Percentiles rank a stretch among this genome's conserved stretches.
These are phyloP conservation scores for Catocala fraxini DNA, from an alignment of 2,888 invertebrate species.

Conservation along the genomic window DNA sequence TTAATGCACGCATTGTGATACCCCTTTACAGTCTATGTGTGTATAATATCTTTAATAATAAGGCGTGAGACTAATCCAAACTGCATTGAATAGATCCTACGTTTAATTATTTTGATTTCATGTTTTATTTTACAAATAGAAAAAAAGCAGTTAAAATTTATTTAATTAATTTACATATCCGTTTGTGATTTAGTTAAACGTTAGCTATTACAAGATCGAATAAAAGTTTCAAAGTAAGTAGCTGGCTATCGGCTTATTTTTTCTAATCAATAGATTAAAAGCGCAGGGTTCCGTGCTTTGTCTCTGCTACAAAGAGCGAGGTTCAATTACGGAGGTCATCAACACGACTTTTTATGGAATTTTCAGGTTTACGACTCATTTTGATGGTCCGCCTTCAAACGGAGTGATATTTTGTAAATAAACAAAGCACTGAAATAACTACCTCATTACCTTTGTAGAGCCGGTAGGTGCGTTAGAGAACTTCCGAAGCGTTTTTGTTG, in stretches of 20 bases:
- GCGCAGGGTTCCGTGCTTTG: slow-evolving; percentile 78
- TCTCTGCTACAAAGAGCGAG: slow-evolving; percentile 83
- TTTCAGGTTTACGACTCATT: slow-evolving; percentile 85
- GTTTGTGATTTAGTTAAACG: too few relatives aligned
- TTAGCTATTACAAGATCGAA: too few relatives aligned
- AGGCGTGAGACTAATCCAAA: slow-evolving; percentile 18
- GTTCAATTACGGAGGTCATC: slow-evolving; percentile 85
- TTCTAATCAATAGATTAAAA: slow-evolving; percentile 74
- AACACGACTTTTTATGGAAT: slow-evolving; percentile 88
- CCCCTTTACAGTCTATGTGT: slow-evolving; percentile 37
- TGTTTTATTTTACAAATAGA: too few relatives aligned
- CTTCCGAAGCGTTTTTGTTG: slow-evolving; percentile 71
- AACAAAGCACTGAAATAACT: slow-evolving; percentile 87
- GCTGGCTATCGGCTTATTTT: slow-evolving; percentile 44
- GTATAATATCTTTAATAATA: slow-evolving; percentile 28
- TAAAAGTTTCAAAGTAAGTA: slow-evolving; percentile 16
- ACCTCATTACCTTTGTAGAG: slow-evolving; percentile 85
- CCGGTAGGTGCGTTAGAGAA: slow-evolving; percentile 76
- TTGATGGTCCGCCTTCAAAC: slow-evolving; percentile 88
- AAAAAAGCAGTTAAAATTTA: too few relatives aligned
- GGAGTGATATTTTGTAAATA: slow-evolving; percentile 88
- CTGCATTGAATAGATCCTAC: too few relatives aligned
- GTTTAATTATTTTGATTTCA: too few relatives aligned
- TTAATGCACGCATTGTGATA: slow-evolving; percentile 48
- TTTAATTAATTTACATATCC: too few relatives aligned